Evolutionary conservation across 2,888 invertebrate species (phyloP).

Genomic region (Drosophila rellima): DNA sequence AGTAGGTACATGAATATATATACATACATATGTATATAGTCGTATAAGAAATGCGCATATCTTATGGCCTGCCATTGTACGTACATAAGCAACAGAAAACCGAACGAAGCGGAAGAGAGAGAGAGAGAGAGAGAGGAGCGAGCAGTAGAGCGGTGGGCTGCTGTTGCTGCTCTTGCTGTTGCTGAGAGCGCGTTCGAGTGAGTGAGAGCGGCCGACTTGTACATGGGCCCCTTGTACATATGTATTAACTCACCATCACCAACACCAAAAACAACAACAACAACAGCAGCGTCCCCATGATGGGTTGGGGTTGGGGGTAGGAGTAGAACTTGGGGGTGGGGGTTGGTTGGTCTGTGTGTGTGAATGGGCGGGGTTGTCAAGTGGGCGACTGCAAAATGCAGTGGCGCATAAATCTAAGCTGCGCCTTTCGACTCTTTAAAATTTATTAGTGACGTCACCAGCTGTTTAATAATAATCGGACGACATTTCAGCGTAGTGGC

Average conservation of each 20-base stretch:
- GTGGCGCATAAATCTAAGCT: slow-evolving; percentile 63
- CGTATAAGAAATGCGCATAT: slow-evolving; percentile 78
- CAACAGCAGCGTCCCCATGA: slow-evolving; percentile 33
- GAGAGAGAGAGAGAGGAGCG: slow-evolving; percentile 34
- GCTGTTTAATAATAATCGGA: slow-evolving; percentile 15
- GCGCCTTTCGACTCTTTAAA: slow-evolving; percentile 46
- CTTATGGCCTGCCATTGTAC: slow-evolving; percentile 75
- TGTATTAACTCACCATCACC: slow-evolving; percentile 69
- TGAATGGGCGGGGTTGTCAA: slow-evolving; percentile 17
- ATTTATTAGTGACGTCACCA: slow-evolving; percentile 62
- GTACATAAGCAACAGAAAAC: slow-evolving; percentile 56
- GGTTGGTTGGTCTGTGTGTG: slow-evolving; percentile 17
- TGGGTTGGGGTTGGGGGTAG: slow-evolving; percentile 35
- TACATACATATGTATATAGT: slow-evolving; percentile 30
- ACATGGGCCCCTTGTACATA: slow-evolving; percentile 56
- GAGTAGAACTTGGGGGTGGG: slow-evolving; percentile 6
- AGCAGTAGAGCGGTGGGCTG: slow-evolving; percentile 53
- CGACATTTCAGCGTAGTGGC: slow-evolving; percentile 48
- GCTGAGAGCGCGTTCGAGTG: slow-evolving; percentile 52
- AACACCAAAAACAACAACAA: too few species aligned
- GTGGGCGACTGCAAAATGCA: slow-evolving; percentile 52
- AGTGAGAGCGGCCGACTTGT: slow-evolving; percentile 55
- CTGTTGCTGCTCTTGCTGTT: slow-evolving; percentile 21
- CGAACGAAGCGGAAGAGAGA: slow-evolving; percentile 51
- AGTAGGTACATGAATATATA: slow-evolving; percentile 37